phyloP scores from a whole-genome alignment of 2,797 vertebrate species.

The Syndactyla subalaris region DNA sequence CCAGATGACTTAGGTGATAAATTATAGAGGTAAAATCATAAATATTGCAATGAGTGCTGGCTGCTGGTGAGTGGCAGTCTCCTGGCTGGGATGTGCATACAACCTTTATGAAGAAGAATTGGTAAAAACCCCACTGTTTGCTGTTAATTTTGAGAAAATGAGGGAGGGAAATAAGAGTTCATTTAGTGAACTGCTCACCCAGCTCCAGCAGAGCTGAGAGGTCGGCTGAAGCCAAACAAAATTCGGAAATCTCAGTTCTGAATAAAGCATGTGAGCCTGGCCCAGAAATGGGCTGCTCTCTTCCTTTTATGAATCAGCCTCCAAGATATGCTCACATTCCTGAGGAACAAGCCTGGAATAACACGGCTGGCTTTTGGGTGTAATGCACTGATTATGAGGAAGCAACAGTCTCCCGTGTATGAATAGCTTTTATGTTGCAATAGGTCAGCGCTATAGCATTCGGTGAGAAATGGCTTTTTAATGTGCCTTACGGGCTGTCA shows the following conservation, averaged over 20 bases:
- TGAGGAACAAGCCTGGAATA: slow-evolving; percentile 66
- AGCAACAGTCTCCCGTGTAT: slow-evolving; percentile 44
- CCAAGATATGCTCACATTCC: slow-evolving; percentile 64
- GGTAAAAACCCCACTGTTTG: background rate
- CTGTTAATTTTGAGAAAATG: background rate
- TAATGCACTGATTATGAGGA: slow-evolving; percentile 34
- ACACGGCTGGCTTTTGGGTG: slow-evolving; percentile 52
- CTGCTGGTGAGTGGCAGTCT: background rate
- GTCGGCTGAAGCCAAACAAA: background rate
- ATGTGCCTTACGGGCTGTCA: slow-evolving; percentile 53
- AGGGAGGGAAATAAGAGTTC: background rate
- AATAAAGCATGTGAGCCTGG: slow-evolving; percentile 42
- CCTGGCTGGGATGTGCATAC: background rate
- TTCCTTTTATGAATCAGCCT: slow-evolving; percentile 62
- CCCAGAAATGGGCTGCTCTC: slow-evolving; percentile 32
- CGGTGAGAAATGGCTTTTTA: slow-evolving; percentile 56
- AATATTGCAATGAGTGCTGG: background rate
- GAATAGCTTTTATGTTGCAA: slow-evolving; percentile 57
- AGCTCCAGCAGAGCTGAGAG: background rate
- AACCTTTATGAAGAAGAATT: background rate
- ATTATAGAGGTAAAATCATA: background rate
- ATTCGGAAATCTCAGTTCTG: slow-evolving; percentile 21
- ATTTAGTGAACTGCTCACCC: background rate
- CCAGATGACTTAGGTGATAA: background rate
- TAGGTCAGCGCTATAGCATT: slow-evolving; percentile 28